phyloP scores from a whole-genome alignment of 1,140 invertebrate genomes.

The Notospermus geniculatus region DNA sequence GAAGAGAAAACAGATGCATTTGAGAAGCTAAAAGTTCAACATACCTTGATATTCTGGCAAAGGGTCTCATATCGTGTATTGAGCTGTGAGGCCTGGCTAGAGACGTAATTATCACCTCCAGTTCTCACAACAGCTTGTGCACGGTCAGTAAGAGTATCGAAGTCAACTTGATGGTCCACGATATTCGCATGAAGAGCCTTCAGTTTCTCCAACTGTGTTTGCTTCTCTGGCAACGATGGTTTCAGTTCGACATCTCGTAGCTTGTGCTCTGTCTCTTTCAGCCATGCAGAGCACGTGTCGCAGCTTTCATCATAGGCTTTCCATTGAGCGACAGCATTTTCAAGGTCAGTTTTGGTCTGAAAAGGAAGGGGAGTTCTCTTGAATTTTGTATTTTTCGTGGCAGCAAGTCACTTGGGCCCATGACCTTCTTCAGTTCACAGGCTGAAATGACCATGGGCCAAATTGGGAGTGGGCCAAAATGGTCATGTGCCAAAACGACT shows the following conservation, averaged over 20 bases:
- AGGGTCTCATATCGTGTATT: conserved; percentile 88
- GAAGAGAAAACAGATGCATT: background rate
- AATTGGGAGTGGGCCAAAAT: no score
- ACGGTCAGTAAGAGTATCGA: conserved; percentile 86
- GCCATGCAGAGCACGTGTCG: conserved; percentile 82
- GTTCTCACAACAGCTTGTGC: conserved; percentile 65
- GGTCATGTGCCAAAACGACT: no score
- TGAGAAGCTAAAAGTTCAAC: conserved; percentile 9
- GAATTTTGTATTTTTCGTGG: no score
- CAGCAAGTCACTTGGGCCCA: no score
- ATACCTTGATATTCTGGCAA: conserved; percentile 80
- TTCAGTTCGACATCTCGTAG: conserved; percentile 87
- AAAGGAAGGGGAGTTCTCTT: background rate
- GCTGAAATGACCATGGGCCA: no score
- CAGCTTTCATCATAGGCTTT: conserved; percentile 84
- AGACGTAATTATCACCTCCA: conserved; percentile 48
- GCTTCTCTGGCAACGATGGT: conserved; percentile 77
- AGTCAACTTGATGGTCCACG: conserved; percentile 77
- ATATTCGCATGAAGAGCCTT: conserved; percentile 49
- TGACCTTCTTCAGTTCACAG: no score
- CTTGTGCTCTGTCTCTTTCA: conserved; percentile 82
- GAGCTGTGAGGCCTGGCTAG: conserved; percentile 76
- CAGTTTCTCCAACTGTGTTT: conserved; percentile 76
- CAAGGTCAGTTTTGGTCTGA: conserved; percentile 66
- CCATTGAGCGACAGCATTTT: conserved; percentile 69